A percentile compares a stretch with the other conserved stretches of the same genome.
Evolutionary conservation across 1,140 invertebrate genomes (phyloP).

Genomic region (Drosophila rhopaloa): DNA sequence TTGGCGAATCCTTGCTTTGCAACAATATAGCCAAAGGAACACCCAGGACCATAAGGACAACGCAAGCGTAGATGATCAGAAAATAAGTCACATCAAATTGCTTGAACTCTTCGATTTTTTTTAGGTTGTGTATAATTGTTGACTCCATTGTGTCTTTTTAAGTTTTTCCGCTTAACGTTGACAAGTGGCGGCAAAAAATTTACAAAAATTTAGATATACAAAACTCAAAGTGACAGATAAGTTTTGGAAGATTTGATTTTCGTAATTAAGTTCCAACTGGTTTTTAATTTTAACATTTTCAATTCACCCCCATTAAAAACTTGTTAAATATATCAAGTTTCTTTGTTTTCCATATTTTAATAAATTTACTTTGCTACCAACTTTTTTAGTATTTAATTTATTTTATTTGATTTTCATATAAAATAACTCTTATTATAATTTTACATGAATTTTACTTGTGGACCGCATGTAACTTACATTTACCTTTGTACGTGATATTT

Average conservation of each 20-base stretch:
- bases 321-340: no score
- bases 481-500: neutral
- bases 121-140: neutral
- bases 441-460: neutral
- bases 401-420: no score
- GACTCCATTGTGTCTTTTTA: neutral
- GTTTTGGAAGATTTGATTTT: neutral
- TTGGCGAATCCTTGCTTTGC: slow-evolving; percentile 1
- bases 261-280: neutral
- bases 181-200: neutral
- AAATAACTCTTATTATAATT: no score
- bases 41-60: slow-evolving; percentile 23
- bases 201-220: neutral
- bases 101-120: neutral
- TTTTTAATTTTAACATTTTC: neutral
- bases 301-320: no score
- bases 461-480: neutral
- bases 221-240: neutral
- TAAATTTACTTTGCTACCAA: no score
- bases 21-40: slow-evolving; percentile 15
- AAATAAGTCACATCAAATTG: slow-evolving; percentile 12
- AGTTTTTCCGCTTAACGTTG: neutral
- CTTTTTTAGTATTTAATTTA: no score
- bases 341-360: no score
- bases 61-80: slow-evolving; percentile 16